Evolutionary conservation across 2,113 vertebrate genomes (phyloP).

Genomic region (Calidris pygmaea): DNA sequence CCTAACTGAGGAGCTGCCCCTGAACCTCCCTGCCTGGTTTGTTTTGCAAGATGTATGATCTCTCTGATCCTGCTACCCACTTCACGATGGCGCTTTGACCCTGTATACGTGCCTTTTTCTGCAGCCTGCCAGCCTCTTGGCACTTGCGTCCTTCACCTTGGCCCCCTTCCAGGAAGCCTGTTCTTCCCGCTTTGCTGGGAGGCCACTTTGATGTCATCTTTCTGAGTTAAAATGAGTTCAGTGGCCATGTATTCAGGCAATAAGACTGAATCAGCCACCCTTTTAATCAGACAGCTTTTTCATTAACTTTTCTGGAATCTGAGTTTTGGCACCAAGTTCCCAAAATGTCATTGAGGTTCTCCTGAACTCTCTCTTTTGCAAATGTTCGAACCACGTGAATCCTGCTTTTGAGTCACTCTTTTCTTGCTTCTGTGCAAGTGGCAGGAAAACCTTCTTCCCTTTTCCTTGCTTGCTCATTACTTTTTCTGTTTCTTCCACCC

Average conservation of each 20-base stretch:
- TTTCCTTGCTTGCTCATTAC: background rate
- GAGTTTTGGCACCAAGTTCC: background rate
- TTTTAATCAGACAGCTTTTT: background rate
- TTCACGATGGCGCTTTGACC: background rate
- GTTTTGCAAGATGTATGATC: background rate
- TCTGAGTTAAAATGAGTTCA: background rate
- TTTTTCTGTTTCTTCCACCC: background rate
- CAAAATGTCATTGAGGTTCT: background rate
- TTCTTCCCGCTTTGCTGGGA: background rate
- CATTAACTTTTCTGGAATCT: background rate
- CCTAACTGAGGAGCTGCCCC: background rate
- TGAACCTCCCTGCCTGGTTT: background rate
- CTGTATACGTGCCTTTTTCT: accelerated
- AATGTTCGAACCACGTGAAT: background rate
- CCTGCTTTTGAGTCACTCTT: background rate
- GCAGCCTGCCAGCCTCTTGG: background rate
- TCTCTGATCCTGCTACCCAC: background rate
- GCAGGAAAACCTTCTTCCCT: background rate
- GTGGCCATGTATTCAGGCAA: background rate
- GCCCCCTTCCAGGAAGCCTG: background rate
- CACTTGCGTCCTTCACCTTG: background rate
- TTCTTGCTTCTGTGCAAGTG: background rate
- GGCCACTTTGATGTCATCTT: background rate
- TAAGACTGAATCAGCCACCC: background rate
- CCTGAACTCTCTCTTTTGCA: background rate